Base-by-base conservation (phyloP, 2,113 vertebrate species). In the Diphyllodes magnificus region DNA sequence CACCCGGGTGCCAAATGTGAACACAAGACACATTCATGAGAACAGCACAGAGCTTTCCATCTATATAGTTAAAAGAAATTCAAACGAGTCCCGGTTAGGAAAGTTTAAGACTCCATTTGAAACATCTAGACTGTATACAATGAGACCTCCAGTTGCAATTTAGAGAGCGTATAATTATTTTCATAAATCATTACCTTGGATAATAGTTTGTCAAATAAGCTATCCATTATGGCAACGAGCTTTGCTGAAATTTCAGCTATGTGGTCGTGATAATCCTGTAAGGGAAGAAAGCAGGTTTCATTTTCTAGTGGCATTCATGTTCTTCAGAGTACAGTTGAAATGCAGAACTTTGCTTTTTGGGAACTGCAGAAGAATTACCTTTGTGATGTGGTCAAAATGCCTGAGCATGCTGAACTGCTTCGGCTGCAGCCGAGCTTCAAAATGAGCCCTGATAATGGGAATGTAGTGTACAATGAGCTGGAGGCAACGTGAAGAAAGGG, bases 201-300 rank as follows among this genome's bases (percentile, higher is more conserved):
- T 80, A 99, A 96, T 14, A 98, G 97, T 96, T 99, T 99, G 98
- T 99, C 99, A 97, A 99, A 99, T 94, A 99, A 97, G 81, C 98
- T 98, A 97, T 99, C 99, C 99, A 99, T 99, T 97, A 99, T 99
- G 93, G 99, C 99, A 97, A 99, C 99, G 71, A 99, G 98, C 94
- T 99, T 99, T 31, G 99, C 98, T 33, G 99, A 99, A 96, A 99
- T 99, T 97, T 99, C 99, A 44, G 99, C 97, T 89, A 99, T 98
- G 97, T 99, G 99, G 93, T 99, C 99, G 15, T 98, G 99, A 97
- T 99, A 99, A 97, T 99, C 99, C 99, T 99, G 98, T 45, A 97
- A 98, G 20, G 54, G 95, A 94, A 98, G 66, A 97, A 95, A 96
- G 72, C 90, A 92, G 11, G 84, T 82, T 97, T 96, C 75, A 95